Evolutionary conservation across 2,797 vertebrate genomes (phyloP), one percentile per base, ranked within the genome.

Genomic region (Fistularia commersonii): DNA sequence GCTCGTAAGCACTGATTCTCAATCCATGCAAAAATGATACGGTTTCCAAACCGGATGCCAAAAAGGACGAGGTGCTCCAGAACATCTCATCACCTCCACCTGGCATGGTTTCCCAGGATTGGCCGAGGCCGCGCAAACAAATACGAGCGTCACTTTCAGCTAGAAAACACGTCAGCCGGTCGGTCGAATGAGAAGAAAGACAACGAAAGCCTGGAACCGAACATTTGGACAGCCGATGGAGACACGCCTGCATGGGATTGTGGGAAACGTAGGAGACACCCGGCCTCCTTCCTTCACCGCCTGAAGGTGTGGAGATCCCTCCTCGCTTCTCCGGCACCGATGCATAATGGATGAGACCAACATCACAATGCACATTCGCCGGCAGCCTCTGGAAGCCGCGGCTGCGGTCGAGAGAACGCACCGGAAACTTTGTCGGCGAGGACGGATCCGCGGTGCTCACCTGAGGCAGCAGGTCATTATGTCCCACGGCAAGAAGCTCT

Each of bases 381-480:
- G 54, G 48, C 57, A 52, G 57, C 73, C 67, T 74, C 42, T 49
- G 49, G 15, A 66, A 23, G 57, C 35, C 4, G 23, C 23, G 4
- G 23, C 23, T 23, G 23, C 23, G 23, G 23, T 23, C 2, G 23
- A 23, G 23, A 23, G 23, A 23, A 23, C 23, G 4, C 23, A 4
- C 23, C 23, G 23, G 23, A 23, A 23, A 23, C n/a, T n/a, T n/a
- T n/a, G n/a, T n/a, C n/a, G n/a, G n/a, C n/a, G n/a, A 23, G 23
- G 23, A 23, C 23, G 23, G 23, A 2, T 23, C 23, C 23, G 2
- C 2, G 23, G 23, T 23, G 77, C 87, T 86, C 69, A 89, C 87
- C 83, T 83, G 54, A 88, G 70, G 67, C 87, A 89, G 85, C 80
- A 85, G 23, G 52, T 79, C 84, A 87, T 87, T 9, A 74, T 81